Evolutionary conservation across 2,797 vertebrate species (phyloP), one percentile per base, ranked within the genome.

Genomic region (Danio choprae): DNA sequence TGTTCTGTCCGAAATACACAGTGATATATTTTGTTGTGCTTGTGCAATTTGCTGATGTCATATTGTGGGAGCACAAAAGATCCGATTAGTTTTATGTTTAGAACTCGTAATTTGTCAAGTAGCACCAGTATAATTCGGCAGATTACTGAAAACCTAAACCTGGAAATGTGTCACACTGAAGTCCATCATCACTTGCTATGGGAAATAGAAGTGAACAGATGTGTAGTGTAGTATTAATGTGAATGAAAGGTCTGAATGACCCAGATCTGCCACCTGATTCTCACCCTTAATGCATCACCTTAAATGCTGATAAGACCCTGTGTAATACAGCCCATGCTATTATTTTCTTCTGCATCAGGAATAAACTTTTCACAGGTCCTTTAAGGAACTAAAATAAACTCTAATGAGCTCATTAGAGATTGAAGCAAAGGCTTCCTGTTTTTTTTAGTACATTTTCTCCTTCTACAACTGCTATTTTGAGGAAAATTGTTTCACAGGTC

Each of bases 41-140:
- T 41, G 29, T 59, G 20, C 10, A 38, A 63, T 72, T 79, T 70
- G 70, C 44, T 15, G 18, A 36, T 9, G 4, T 44, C 29, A 50
- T 51, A 6, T 18, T n/a, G 55, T 18, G 29, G 44, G 11, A 18
- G 50, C 2, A 40, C 71, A 62, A 62, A 18, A 4, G 0, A 44
- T 29, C 16, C 40, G 12, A 15, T 40, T 53, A 18, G 16, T 11
- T 7, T 29, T 22, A 43, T 43, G 43, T 48, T 12, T 51, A 50
- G 8, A 29, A 22, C 9, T 7, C 29, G 11, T 15, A 36, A 43
- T 43, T 62, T n/a, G 8, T 50, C 18, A 95, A 96, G 97, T 94
- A 81, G 89, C 20, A 16, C 18, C 8, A 22, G 22, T 22, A 20
- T 70, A 5, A 29, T n/a, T 12, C 3, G 7, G 15, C 53, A 43